Evolutionary conservation across 2,888 invertebrate genomes (phyloP), one percentile per base, ranked within the genome.

Genomic region (Drosophila colorata): DNA sequence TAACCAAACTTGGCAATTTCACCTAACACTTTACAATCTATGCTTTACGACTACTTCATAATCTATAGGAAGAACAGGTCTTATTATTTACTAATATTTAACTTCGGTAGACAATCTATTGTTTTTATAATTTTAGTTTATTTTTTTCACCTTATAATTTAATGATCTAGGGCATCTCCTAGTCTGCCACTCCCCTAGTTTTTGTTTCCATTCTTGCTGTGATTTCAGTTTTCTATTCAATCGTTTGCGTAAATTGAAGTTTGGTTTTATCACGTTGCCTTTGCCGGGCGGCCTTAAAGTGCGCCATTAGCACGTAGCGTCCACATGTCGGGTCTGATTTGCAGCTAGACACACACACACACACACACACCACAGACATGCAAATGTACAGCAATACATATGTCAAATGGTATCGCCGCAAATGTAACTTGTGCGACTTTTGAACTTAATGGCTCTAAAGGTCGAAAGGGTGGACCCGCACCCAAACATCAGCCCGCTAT

Each of bases 401-500:
- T 80, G 81, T 78, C 78, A 87, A 83, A 78, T 57, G 67, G 58
- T 52, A 66, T 44, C 41, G 63, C 65, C 61, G 51, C 61, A 59
- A 59, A 77, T 55, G 64, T 65, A 81, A 68, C 69, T 87, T 80
- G 52, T 64, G 58, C 64, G 70, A 68, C 79, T 76, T 85, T 87
- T 84, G 70, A 78, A 84, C 85, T 83, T 80, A 82, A 78, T 73
- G 60, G 37, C 63, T 40, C 7, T 53, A 73, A 79, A 87, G 79
- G 77, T 79, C 79, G 87, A 67, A 28, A 84, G 67, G 67, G 51
- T 52, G 52, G 58, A 40, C 37, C 37, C 33, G 51, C 33, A 38
- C 37, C 31, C 33, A 25, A 18, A 28, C 28, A 28, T 1, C 28
- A 28, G 6, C 31, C 44, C 18, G 16, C 14, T 4, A 1, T 1